Evolutionary conservation across 2,797 vertebrate genomes (phyloP).

Genomic region (Echiichthys vipera): DNA sequence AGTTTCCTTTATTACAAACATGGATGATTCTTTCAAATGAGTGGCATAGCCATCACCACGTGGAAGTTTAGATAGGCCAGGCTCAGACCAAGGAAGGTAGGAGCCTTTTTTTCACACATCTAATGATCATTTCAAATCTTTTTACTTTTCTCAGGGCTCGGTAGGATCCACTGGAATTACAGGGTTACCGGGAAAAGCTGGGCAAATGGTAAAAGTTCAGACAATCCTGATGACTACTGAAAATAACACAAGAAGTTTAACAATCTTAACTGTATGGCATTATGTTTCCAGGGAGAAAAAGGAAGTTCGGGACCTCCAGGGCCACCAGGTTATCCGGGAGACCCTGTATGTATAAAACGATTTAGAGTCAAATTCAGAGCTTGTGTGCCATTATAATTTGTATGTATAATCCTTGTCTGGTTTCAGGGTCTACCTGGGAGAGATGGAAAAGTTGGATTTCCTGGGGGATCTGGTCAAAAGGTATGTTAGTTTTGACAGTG

Average conservation of each 20-base stretch:
- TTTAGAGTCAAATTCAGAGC: not conserved
- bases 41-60: not conserved
- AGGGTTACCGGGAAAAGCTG: constrained; percentile 89
- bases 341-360: constrained; percentile 84
- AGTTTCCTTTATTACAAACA: not conserved
- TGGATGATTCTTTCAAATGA: not conserved
- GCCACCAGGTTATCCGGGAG: constrained; percentile 88
- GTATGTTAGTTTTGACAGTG: constrained; percentile 77
- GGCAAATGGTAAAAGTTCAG: constrained; percentile 85
- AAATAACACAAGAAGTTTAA: not conserved
- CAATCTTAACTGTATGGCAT: constrained; percentile 18
- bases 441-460: constrained; percentile 90
- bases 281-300: constrained; percentile 88
- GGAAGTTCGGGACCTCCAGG: constrained; percentile 89
- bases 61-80: constrained; percentile 3
- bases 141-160: constrained; percentile 85
- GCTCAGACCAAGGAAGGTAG: not conserved
- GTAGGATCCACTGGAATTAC: constrained; percentile 86
- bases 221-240: not conserved
- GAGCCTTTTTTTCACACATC: not conserved
- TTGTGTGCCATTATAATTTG: not conserved
- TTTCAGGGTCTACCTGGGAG: constrained; percentile 90
- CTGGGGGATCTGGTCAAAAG: constrained; percentile 91
- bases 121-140: constrained; percentile 14
- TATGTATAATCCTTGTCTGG: constrained; percentile 12